Evolutionary conservation across 2,888 invertebrate genomes (phyloP).

Genomic region (Epinotia nisella): DNA sequence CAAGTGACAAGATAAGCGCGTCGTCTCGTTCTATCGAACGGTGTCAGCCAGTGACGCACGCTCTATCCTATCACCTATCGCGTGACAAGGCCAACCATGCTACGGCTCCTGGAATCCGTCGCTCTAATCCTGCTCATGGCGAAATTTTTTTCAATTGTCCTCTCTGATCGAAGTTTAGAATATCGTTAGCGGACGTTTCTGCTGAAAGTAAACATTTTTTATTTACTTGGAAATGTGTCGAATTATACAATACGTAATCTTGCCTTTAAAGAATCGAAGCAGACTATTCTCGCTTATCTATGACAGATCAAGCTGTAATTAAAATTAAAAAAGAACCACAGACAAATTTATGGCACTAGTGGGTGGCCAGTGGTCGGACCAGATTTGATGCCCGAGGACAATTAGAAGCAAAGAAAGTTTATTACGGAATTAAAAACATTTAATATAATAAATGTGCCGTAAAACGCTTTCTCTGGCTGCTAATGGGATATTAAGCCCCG

Average conservation of each 20-base stretch:
- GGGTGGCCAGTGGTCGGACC: slow-evolving; percentile 19
- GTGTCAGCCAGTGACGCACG: too few relatives aligned
- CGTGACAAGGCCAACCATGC: too few relatives aligned
- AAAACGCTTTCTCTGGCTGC: slow-evolving; percentile 1
- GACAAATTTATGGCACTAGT: slow-evolving; percentile 36
- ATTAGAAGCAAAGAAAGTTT: slow-evolving; percentile 23
- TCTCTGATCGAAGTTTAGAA: too few relatives aligned
- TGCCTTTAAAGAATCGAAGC: not conserved
- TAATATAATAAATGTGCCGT: slow-evolving; percentile 8
- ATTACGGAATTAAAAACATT: slow-evolving; percentile 7
- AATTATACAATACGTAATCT: not conserved
- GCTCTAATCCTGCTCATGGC: too few relatives aligned
- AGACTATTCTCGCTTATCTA: not conserved
- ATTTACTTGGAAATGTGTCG: not conserved
- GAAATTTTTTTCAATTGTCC: too few relatives aligned
- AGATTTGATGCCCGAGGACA: slow-evolving; percentile 24
- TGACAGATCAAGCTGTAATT: slow-evolving; percentile 12
- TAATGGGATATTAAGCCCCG: not conserved
- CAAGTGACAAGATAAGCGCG: too few relatives aligned
- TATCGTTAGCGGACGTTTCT: too few relatives aligned
- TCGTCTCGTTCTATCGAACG: too few relatives aligned
- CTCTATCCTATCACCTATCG: too few relatives aligned
- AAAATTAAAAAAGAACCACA: slow-evolving; percentile 21
- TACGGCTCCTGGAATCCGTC: too few relatives aligned
- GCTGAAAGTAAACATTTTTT: too few relatives aligned